phyloP scores from a whole-genome alignment of 2,113 vertebrate species.

The Lasiurus cinereus region DNA sequence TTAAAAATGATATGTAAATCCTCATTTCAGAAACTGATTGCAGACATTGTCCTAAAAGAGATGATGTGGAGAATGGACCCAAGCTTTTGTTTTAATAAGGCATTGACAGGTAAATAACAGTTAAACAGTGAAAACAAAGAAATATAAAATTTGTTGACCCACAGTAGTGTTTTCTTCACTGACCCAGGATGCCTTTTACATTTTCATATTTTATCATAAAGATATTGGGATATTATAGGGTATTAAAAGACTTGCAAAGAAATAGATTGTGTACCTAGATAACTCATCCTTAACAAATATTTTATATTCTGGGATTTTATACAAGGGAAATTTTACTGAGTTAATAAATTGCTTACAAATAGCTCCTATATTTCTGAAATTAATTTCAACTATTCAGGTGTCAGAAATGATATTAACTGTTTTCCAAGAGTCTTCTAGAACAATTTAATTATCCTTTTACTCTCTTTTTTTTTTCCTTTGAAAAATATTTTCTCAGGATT shows the following conservation, averaged over 20 bases:
- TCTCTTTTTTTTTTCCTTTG: background rate
- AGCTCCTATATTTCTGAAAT: background rate
- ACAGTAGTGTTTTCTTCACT: background rate
- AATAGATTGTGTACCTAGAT: background rate
- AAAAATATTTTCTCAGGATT: background rate
- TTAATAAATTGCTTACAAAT: background rate
- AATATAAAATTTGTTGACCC: background rate
- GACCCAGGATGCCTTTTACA: background rate
- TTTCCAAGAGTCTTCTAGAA: background rate
- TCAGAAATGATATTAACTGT: background rate
- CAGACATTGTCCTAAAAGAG: background rate
- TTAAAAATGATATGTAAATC: background rate
- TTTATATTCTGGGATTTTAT: background rate
- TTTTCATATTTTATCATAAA: background rate
- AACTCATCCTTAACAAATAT: background rate
- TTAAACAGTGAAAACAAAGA: background rate
- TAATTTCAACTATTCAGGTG: background rate
- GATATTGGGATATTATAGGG: background rate
- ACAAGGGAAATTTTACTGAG: background rate
- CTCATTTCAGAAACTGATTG: background rate
- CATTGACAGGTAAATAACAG: background rate
- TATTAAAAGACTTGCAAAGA: background rate
- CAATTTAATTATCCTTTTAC: background rate
- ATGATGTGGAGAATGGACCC: background rate
- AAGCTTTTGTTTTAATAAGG: background rate